Conservation (phyloP, 2,113 vertebrate species). For the Aix galericulata region DNA sequence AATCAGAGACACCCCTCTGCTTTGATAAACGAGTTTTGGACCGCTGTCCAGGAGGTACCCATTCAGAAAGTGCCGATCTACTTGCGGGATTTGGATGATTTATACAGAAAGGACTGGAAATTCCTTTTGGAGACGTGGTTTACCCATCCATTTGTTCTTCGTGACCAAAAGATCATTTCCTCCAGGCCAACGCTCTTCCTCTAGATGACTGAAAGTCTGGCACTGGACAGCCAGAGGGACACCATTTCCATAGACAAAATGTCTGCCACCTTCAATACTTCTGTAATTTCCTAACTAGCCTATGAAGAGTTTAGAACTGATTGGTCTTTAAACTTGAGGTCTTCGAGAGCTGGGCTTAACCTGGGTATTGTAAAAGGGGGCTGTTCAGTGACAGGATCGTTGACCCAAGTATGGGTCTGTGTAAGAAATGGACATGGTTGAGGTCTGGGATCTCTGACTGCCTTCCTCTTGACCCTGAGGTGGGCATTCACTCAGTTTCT, state of each 20-base stretch:
- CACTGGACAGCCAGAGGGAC: background rate
- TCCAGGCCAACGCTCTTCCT: background rate
- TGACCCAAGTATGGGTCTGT: background rate
- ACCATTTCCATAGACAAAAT: background rate
- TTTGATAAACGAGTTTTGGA: background rate
- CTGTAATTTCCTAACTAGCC: background rate
- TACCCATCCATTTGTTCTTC: background rate
- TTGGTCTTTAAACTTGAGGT: background rate
- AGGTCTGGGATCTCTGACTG: background rate
- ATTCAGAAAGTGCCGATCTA: rapidly evolving
- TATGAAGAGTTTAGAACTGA: background rate
- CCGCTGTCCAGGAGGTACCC: background rate
- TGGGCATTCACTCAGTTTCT: background rate
- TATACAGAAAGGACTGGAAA: background rate
- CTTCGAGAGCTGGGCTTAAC: background rate
- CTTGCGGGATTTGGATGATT: background rate
- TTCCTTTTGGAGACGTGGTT: background rate
- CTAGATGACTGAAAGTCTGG: background rate
- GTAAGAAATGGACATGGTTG: background rate
- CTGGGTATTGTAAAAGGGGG: background rate
- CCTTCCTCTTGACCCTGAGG: background rate
- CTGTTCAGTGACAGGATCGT: rapidly evolving
- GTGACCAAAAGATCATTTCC: background rate
- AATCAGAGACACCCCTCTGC: background rate
- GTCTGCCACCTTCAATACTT: background rate